Base-by-base conservation (phyloP, 2,113 vertebrate species). In the Neolamprologus toae region DNA sequence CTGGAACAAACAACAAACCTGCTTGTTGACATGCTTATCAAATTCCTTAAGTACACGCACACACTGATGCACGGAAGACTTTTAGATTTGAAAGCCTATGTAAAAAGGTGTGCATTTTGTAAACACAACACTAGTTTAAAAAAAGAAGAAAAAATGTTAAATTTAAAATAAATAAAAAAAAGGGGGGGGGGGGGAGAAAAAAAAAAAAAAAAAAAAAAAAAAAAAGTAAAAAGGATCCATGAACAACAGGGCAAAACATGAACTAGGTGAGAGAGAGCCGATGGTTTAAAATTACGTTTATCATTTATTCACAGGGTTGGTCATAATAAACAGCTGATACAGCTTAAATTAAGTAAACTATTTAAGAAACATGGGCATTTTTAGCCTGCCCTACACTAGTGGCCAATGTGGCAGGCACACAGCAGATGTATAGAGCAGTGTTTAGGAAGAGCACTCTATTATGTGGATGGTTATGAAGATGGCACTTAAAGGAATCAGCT, bases 401-500 rank as follows among this genome's bases (percentile, higher is more conserved):
- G 26, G 33, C 79, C 78, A 79, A 54, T 54, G 61, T 49, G 17
- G 33, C 33, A 31, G 80, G 8, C 8, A 57, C 26, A 81, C 3
- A 66, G 31, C 28, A 53, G 73, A 90, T 90, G 51, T 71, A 49
- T 54, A 42, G 33, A 78, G 81, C 45, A 9, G 78, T 4, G 40
- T 85, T 80, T 84, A 76, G 84, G 85, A 45, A 53, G 68, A 80
- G n/a, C 45, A 82, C 37, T 80, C 37, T 8, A 78, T 84, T 86
- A 89, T 84, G 82, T 83, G 82, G 86, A 89, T 85, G 63, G 51
- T 19, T 63, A 82, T 84, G 68, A 80, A 80, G 71, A 80, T 86
- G 80, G 51, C 81, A 76, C 85, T 89, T 87, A 76, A 53, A 92
- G 85, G 35, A 88, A 88, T 88, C 92, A 92, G 87, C 83, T 89